Base-by-base conservation (phyloP, 2,797 vertebrate genomes). In the Pseudochirops cupreus region DNA sequence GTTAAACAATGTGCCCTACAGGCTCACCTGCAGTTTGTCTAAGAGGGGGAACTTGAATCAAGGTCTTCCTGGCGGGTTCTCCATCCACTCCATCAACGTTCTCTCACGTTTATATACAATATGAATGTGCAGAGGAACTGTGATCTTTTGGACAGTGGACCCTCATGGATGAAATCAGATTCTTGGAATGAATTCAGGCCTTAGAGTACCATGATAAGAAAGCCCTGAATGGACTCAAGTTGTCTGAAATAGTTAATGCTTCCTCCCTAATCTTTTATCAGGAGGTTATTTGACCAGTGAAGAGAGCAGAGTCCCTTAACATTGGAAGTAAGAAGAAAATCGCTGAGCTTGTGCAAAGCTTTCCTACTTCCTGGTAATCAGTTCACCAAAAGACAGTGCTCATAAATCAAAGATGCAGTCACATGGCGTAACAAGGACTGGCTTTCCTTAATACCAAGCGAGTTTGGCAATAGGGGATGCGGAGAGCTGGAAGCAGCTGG, bases 381-480 rank as follows among this genome's bases (percentile, higher is more conserved):
- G 97, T 97, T 97, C 96, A 91, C 90, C 21, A 53, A 58, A 89
- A 97, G 96, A 94, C 91, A 97, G 95, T 90, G 87, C 92, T 92
- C 94, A 97, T 98, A 98, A 98, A 97, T 98, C 97, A 97, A 90
- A 96, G 96, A 97, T 59, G 92, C 96, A 96, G 92, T 92, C 97
- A 95, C 91, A 93, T 92, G 87, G 95, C 98, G 52, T 95, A 92
- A 58, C 62, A 93, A 92, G 95, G 89, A 87, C 0, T 94, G 5
- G 97, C 91, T 97, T 98, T 96, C 95, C 95, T 92, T 98, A 96
- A 97, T 46, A 82, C 95, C 95, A 97, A 94, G 93, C 54, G 92
- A 0, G 2, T 56, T 95, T 91, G 94, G 89, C 87, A 91, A 93
- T 96, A 59, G 96, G 96, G 96, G 94, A 98, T 97, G 90, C 82